phyloP scores from a whole-genome alignment of 2,797 vertebrate species.

The Sebastes umbrosus region DNA sequence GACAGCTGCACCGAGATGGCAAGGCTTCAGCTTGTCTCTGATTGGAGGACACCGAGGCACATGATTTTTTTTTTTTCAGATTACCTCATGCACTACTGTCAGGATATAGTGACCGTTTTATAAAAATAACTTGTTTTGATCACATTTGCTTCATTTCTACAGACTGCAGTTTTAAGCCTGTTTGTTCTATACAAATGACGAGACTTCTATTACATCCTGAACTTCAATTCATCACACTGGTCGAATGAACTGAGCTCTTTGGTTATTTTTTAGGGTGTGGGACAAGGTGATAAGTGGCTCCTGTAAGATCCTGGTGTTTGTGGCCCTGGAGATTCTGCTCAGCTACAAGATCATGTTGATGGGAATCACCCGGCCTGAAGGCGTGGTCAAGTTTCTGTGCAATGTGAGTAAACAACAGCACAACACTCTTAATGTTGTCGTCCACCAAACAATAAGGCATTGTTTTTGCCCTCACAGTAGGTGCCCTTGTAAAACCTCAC shows the following conservation, averaged over 20 bases:
- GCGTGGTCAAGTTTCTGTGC: conserved; percentile 88
- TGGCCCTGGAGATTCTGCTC: conserved; percentile 94
- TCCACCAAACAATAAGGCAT: not conserved
- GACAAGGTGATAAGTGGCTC: conserved; percentile 98
- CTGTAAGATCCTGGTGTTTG: conserved; percentile 97
- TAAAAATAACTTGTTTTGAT: no score
- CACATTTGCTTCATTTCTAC: no score
- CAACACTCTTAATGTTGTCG: not conserved
- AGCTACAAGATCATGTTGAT: conserved; percentile 94
- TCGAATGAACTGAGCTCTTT: not conserved
- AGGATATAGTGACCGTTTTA: no score
- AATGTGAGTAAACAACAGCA: conserved; percentile 83
- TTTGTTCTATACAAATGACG: not conserved
- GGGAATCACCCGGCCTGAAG: conserved; percentile 87
- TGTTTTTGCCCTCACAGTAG: not conserved
- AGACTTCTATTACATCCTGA: not conserved
- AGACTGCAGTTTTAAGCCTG: not conserved
- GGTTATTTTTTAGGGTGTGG: conserved; percentile 87
- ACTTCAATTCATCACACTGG: not conserved
- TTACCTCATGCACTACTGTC: no score
- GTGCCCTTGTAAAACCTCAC: not conserved
- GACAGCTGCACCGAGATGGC: no score
- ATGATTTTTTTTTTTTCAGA: no score
- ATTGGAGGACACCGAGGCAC: no score
- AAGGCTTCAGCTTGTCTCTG: no score